Conservation (phyloP, 2,797 vertebrate genomes). For the Paguma larvata region DNA sequence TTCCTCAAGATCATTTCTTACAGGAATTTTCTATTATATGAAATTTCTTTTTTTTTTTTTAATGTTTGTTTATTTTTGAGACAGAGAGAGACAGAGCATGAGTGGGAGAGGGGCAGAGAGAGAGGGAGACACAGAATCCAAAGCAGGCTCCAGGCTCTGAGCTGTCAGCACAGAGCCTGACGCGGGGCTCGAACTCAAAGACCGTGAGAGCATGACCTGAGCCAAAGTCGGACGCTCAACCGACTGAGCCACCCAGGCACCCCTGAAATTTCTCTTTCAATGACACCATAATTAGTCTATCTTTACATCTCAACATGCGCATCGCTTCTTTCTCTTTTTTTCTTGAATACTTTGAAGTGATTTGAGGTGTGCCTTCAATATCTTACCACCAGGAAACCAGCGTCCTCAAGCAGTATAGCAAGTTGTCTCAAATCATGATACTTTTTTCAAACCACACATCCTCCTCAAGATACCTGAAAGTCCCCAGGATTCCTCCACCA, state of each 20-base stretch:
- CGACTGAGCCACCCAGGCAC: too few species aligned
- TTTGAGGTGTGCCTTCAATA: background rate
- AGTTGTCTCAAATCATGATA: background rate
- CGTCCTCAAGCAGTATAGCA: background rate
- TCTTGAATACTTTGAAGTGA: background rate
- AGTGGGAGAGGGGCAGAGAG: too few species aligned
- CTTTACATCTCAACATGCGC: background rate
- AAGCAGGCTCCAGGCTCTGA: too few species aligned
- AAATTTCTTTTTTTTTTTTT: slow-evolving; percentile 20
- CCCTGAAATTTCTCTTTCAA: background rate
- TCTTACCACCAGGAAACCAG: background rate
- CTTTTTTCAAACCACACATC: background rate
- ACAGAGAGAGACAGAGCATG: too few species aligned
- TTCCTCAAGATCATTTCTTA: background rate
- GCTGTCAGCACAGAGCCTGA: too few species aligned
- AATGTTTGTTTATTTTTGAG: too few species aligned
- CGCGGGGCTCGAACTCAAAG: too few species aligned
- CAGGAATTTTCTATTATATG: background rate
- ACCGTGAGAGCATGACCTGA: too few species aligned
- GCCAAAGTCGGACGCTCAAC: too few species aligned
- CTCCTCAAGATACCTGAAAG: background rate
- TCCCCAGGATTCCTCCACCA: background rate
- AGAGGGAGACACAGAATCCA: too few species aligned
- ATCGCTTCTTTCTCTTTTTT: background rate
- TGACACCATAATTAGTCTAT: background rate